These are phyloP conservation scores for Harpagus bidentatus DNA, from an alignment of 2,113 vertebrate genomes.

Conservation along the genomic window DNA sequence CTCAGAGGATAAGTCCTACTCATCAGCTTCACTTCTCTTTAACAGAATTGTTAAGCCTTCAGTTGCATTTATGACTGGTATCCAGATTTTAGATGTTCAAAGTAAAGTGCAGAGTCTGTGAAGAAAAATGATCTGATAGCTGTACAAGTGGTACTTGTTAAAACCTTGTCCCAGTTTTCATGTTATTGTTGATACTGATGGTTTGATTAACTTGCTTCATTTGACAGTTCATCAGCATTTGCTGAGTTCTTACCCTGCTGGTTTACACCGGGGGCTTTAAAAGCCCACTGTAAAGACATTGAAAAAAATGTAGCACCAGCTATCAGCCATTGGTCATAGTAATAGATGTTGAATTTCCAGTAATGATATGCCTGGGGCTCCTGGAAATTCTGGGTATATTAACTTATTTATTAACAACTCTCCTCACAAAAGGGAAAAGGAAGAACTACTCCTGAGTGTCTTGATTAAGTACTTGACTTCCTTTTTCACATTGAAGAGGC, in stretches of 20 bases:
- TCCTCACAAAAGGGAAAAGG: not conserved
- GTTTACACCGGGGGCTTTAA: not conserved
- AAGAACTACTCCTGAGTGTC: not conserved
- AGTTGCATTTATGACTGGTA: not conserved
- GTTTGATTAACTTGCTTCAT: not conserved
- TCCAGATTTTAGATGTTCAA: not conserved
- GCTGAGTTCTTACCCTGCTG: not conserved
- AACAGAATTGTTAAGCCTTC: not conserved
- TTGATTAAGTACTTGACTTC: conserved; percentile 10
- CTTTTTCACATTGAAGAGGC: not conserved
- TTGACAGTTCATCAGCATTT: not conserved
- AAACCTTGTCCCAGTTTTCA: not conserved
- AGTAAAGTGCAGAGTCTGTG: not conserved
- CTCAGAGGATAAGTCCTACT: conserved; percentile 27
- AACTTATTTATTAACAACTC: not conserved
- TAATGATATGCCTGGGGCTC: not conserved
- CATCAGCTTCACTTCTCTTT: conserved; percentile 15
- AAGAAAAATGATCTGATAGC: not conserved
- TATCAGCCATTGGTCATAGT: not conserved
- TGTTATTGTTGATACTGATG: not conserved
- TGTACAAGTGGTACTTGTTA: not conserved
- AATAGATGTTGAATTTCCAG: not conserved
- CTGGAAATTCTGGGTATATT: not conserved
- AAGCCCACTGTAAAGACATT: not conserved
- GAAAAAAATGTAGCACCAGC: not conserved